Percentiles rank a stretch among this genome's conserved stretches.
phyloP scores from a whole-genome alignment of 2,888 invertebrate species.

The Polia nebulosa region DNA sequence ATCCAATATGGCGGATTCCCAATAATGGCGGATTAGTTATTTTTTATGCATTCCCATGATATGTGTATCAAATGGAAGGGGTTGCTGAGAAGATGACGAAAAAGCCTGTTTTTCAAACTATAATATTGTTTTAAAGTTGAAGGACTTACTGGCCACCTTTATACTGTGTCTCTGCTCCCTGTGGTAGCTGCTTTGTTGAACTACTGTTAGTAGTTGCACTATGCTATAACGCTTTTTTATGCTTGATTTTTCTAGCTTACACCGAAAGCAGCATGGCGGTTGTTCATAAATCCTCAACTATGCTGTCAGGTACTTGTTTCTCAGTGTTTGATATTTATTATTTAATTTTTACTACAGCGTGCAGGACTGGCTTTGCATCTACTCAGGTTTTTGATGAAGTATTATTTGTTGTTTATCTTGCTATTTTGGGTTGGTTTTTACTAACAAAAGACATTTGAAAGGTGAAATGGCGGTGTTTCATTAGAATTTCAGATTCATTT shows the following conservation, averaged over 20 bases:
- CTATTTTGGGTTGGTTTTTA: neutral
- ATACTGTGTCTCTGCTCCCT: neutral
- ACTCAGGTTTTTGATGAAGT: neutral
- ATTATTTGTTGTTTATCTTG: neutral
- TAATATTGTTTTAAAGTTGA: too few relatives aligned
- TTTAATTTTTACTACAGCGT: neutral
- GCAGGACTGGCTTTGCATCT: neutral
- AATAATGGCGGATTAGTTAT: too few relatives aligned
- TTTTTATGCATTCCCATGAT: too few relatives aligned
- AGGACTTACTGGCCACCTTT: too few relatives aligned
- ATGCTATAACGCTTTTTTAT: constrained; percentile 38
- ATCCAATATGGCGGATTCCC: too few relatives aligned
- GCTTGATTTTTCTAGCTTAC: constrained; percentile 38
- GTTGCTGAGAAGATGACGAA: too few relatives aligned
- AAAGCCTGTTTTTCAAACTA: too few relatives aligned
- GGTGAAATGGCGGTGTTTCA: neutral
- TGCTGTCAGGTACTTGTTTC: constrained; percentile 46
- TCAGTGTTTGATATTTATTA: neutral
- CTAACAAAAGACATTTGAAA: neutral
- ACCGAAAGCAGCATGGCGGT: constrained; percentile 24
- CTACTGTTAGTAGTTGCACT: constrained; percentile 23
- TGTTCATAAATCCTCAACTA: constrained; percentile 33
- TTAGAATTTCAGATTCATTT: neutral
- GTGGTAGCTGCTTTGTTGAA: neutral
- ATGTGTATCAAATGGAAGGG: too few relatives aligned